phyloP scores from a whole-genome alignment of 1,140 invertebrate species.

The Bombus soroeensis region DNA sequence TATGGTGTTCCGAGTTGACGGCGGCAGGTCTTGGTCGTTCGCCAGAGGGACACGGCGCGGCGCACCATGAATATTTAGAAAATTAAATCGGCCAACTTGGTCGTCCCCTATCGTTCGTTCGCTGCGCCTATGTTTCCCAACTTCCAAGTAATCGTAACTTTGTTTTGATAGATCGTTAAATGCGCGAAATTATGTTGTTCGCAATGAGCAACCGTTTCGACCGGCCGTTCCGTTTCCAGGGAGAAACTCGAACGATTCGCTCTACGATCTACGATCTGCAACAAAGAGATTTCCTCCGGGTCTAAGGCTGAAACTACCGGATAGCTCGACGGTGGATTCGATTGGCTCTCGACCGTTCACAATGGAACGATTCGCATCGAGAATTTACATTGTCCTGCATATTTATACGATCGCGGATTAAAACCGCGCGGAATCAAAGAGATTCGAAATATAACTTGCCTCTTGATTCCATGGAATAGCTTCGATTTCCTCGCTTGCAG shows the following conservation, averaged over 20 bases:
- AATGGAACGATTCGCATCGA: background rate
- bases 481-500: background rate
- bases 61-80: conserved; percentile 68
- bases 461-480: too few relatives aligned
- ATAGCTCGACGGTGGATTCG: background rate
- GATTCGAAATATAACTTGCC: background rate
- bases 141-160: background rate
- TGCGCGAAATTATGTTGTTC: background rate
- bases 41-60: conserved; percentile 42
- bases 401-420: background rate
- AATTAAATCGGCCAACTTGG: conserved; percentile 66
- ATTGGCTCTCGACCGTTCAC: background rate
- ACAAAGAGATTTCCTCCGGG: background rate
- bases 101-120: background rate
- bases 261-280: background rate
- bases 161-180: conserved; percentile 11
- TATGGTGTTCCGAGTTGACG: conserved; percentile 56
- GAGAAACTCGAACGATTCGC: background rate
- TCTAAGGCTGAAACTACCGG: background rate
- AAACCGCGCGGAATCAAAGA: background rate
- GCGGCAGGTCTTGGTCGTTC: conserved; percentile 10
- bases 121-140: background rate
- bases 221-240: background rate
- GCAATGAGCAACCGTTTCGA: background rate
- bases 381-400: background rate